Evolutionary conservation across 2,797 vertebrate species (phyloP), one percentile per base, ranked within the genome.

Genomic region (Buphagus erythrorhynchus): DNA sequence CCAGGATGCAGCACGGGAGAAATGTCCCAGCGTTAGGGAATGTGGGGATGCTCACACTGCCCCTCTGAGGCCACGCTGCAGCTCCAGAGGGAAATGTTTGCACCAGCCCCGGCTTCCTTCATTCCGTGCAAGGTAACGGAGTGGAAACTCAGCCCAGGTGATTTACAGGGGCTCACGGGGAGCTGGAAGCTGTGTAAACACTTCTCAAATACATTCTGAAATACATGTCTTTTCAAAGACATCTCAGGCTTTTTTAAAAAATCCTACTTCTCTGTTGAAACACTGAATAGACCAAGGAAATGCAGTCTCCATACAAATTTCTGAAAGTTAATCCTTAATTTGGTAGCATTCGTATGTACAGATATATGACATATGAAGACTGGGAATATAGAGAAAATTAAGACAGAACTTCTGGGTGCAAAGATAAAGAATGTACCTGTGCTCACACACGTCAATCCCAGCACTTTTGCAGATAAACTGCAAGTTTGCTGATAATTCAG

Each of bases 1-100:
- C 16, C 35, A 16, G 29, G 46, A 81, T 26, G 10, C 25, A 31
- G 1, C 3, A 0, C 0, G 40, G 51, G 57, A 63, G 61, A 20
- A 26, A 12, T 0, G 35, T 12, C 21, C 5, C 52, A 21, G 57
- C 26, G 54, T 8, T 3, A 2, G 26, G n/a, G 48, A 48, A 13
- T 0, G 58, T 67, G 5, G 22, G 63, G 38, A 81, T 95, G 88
- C 25, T 88, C 86, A 96, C 62, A 82, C 52, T 88, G 95, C 88
- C 95, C 91, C 90, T 86, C 3, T 11, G 83, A 94, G 93, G 93
- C 54, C 82, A 35, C 33, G 4, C 5, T 16, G 1, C 55, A 36
- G 12, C 68, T 1, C 0, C 3, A 24, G 19, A 6, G 18, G 17
- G 6, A n/a, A 7, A 18, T 1, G 7, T 2, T 6, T 46, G 17